Evolutionary conservation across 1,140 invertebrate species (phyloP), one percentile per base, ranked within the genome.

Genomic region (Eupristina koningsbergeri): DNA sequence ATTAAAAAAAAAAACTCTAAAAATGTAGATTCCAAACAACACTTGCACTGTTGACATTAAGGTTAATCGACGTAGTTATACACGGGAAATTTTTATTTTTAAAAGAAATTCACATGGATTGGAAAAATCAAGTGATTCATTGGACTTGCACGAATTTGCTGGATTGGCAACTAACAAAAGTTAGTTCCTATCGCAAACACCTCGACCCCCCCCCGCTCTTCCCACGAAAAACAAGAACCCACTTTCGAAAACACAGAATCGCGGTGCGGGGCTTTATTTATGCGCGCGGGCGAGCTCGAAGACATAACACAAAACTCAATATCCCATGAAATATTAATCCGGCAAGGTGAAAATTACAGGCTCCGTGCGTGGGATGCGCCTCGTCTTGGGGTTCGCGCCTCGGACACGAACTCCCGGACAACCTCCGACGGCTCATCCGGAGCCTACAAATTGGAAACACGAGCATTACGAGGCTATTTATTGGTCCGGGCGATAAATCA

Each of bases 371-470:
- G 39, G 29, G 77, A 63, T 61, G 36, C 50, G 29, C n/a, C 3
- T 3, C 11, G 41, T 41, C 26, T 13, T 36, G 39, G 11, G 63
- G 64, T 13, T 17, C 63, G 61, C 26, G 63, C 41, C 41, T 80
- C 34, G 22, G 1, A 29, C 15, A 45, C 15, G 34, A n/a, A 73
- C 73, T 36, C 29, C 58, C 31, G 58, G 74, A 77, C 45, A 41
- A 67, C 69, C 58, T 58, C 36, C 69, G 53, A 74, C 9, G 45
- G 69, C 69, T 81, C 69, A 61, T 74, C 80, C 26, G 58, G 79
- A 6, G 58, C 31, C n/a, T 22, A 36, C 81, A 83, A 77, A 77
- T 83, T 83, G 81, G 74, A 83, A 83, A 78, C 64, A 78, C 81
- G 64, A 83, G 81, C 75, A 73, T 61, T 77, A 77, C 47, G 75